Base-by-base conservation (phyloP, 1,140 invertebrate species). In the Eurosta solidaginis region DNA sequence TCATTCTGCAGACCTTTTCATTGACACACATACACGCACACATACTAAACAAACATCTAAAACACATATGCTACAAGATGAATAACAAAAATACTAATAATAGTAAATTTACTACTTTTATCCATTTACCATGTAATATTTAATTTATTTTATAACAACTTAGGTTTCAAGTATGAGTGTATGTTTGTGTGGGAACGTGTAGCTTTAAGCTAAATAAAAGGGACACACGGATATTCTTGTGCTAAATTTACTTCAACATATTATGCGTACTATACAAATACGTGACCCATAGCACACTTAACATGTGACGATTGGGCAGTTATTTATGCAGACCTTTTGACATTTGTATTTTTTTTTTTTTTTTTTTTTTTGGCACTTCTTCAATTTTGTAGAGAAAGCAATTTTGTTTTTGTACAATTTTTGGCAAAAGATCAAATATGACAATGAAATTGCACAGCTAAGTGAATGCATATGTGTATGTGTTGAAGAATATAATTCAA, bases 101-200 rank as follows among this genome's bases (percentile, higher is more conserved):
- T 40, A 20, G 59, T 33, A 68, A 68, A 68, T 68, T 40, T 68
- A 33, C 59, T 40, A 68, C 59, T 68, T 68, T 40, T 20, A n/a
- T n/a, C 59, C 36, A 68, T 68, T 68, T 68, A 68, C 40, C 59
- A 40, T 68, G 59, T 33, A 68, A 68, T 68, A 68, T 68, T 40
- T 36, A 40, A 68, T 68, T 68, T 68, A 68, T 40, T 68, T 36
- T 40, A 33, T 68, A 40, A 68, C 59, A 68, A 9, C 36, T 68
- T n/a, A n/a, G n/a, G n/a, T n/a, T n/a, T n/a, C n/a, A n/a, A n/a
- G n/a, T n/a, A n/a, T n/a, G n/a, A n/a, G n/a, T n/a, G n/a, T n/a
- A n/a, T n/a, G n/a, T n/a, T n/a, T n/a, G n/a, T n/a, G n/a, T n/a
- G n/a, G 59, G 40, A 40, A 68, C 40, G 59, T 68, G 59, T 20